Conservation (phyloP, 2,888 invertebrate species). For the Tenthredo mesomela region DNA sequence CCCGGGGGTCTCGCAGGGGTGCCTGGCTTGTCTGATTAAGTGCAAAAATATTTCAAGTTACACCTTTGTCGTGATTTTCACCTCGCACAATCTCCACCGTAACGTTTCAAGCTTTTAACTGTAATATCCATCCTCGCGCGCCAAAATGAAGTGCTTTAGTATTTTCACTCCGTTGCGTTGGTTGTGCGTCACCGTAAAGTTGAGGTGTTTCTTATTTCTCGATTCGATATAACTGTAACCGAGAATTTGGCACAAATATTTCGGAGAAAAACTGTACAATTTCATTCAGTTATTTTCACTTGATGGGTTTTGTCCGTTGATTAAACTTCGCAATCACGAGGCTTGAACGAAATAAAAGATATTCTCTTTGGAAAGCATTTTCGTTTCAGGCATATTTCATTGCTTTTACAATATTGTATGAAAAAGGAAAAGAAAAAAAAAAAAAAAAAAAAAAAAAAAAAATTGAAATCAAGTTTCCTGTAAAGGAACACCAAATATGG, state of each 20-base stretch:
- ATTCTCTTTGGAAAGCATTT: neutral
- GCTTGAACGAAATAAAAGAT: neutral
- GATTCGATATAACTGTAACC: neutral
- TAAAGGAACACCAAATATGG: neutral
- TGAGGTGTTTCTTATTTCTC: neutral
- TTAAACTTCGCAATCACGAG: conserved; percentile 2
- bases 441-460: neutral
- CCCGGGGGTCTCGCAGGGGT: conserved; percentile 50
- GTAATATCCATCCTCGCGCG: neutral
- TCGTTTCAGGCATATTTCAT: neutral
- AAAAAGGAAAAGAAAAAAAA: neutral
- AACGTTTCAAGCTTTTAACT: conserved; percentile 8
- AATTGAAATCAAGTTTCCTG: neutral
- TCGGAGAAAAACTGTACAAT: neutral
- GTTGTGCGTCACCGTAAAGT: neutral
- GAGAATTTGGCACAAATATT: neutral
- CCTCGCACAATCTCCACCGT: conserved; percentile 13
- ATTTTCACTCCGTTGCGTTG: neutral
- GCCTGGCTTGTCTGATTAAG: conserved; percentile 61
- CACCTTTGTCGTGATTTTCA: conserved; percentile 46
- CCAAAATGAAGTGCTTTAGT: conserved; percentile 13
- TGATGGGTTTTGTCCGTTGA: conserved; percentile 23
- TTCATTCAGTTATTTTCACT: conserved; percentile 18
- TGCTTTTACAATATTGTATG: neutral
- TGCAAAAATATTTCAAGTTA: conserved; percentile 60